These are phyloP conservation scores for Sylvicapra grimmia DNA, from an alignment of 2,113 vertebrate species.

Conservation along the genomic window DNA sequence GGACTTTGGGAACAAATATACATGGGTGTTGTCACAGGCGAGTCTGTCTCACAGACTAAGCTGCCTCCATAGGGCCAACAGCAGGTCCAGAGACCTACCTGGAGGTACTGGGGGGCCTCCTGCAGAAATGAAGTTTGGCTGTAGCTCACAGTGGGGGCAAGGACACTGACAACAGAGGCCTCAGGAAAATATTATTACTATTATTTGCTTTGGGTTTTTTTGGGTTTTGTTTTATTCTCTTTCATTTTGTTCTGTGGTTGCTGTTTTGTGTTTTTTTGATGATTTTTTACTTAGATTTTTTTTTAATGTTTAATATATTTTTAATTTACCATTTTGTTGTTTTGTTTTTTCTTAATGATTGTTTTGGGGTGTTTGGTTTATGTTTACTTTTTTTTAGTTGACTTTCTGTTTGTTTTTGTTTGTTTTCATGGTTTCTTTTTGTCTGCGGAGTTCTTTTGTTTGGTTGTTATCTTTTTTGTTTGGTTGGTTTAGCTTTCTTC, in stretches of 20 bases:
- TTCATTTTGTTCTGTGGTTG: background rate
- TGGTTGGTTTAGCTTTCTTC: background rate
- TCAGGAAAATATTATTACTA: background rate
- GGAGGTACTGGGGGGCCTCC: background rate
- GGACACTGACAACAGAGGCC: background rate
- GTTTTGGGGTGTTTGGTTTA: background rate
- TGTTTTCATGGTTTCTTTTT: background rate
- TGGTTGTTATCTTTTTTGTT: background rate
- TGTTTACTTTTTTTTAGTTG: background rate
- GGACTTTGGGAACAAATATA: background rate
- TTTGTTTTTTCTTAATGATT: background rate
- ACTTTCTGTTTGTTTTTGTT: background rate
- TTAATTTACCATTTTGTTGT: background rate
- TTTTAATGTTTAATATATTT: background rate
- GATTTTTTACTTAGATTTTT: background rate
- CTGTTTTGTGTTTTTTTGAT: background rate
- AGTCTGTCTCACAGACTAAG: background rate
- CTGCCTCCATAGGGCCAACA: background rate
- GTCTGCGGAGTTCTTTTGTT: background rate
- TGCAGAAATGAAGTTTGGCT: background rate
- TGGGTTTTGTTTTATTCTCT: background rate
- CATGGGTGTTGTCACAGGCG: rapidly evolving
- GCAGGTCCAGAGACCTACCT: background rate
- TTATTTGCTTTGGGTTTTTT: background rate
- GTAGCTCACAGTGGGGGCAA: background rate